Conservation (phyloP, 1,140 invertebrate species). For the Drosophila tristis region DNA sequence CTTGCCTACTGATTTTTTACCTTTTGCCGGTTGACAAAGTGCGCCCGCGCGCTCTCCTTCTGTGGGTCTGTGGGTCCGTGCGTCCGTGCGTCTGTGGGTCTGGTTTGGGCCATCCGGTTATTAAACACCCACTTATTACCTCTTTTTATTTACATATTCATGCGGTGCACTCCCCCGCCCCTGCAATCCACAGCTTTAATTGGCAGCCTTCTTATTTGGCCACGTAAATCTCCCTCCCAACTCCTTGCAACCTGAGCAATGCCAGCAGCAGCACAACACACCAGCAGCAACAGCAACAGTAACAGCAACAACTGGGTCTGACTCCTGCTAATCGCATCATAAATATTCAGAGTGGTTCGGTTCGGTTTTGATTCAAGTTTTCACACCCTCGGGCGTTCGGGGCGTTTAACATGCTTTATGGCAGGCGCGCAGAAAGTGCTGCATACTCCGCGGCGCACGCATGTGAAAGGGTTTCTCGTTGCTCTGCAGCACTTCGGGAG, state of each 20-base stretch:
- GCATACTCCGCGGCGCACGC: conserved; percentile 69
- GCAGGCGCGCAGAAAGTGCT: conserved; percentile 63
- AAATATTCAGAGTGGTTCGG: conserved; percentile 76
- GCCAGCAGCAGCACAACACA: conserved; percentile 12
- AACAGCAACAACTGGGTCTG: conserved; percentile 16
- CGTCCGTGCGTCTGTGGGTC: neutral
- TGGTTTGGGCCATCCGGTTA: conserved; percentile 62
- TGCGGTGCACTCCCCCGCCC: conserved; percentile 64
- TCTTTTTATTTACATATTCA: conserved; percentile 83
- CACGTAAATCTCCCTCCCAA: conserved; percentile 58
- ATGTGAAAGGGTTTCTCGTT: conserved; percentile 40
- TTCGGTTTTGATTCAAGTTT: conserved; percentile 73
- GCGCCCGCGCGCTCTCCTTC: conserved; percentile 36
- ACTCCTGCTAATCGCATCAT: conserved; percentile 77
- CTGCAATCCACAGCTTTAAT: conserved; percentile 53
- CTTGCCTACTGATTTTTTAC: conserved; percentile 73
- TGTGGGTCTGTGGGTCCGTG: neutral
- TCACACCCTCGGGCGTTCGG: conserved; percentile 71
- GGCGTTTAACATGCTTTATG: conserved; percentile 80
- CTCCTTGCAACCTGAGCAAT: conserved; percentile 70
- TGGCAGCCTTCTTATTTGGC: conserved; percentile 72
- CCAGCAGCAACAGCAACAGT: conserved; percentile 14
- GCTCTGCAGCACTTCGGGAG: neutral
- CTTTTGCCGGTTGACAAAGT: conserved; percentile 76
- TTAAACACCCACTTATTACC: conserved; percentile 84